phyloP scores from a whole-genome alignment of 2,797 vertebrate genomes.

The Leptodactylus fallax region DNA sequence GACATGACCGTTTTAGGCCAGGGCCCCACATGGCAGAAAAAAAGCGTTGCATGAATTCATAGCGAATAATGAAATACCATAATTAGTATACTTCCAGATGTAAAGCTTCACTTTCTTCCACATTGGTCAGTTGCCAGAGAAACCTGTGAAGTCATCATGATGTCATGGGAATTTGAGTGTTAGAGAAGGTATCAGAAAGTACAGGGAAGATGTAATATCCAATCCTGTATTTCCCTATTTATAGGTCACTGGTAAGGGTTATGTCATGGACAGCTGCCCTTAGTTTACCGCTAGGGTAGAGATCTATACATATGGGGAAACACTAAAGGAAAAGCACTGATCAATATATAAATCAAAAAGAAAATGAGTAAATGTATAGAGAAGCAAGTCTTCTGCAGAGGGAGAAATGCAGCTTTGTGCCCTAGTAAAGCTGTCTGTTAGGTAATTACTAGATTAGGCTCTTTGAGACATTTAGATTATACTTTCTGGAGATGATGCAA shows the following conservation, averaged over 20 bases:
- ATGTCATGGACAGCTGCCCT: conserved; percentile 18
- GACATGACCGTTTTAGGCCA: no score
- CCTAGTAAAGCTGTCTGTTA: conserved; percentile 1
- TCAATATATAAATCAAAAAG: background rate
- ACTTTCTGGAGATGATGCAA: conserved; percentile 28
- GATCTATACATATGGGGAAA: background rate
- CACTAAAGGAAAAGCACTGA: background rate
- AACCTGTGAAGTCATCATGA: background rate
- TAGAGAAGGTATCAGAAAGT: background rate
- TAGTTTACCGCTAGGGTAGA: background rate
- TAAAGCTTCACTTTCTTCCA: no score
- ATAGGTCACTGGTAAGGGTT: background rate
- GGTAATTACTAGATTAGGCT: conserved; percentile 47
- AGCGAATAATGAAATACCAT: background rate
- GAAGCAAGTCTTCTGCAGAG: background rate
- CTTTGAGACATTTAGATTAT: conserved; percentile 46
- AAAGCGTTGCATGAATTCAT: no score
- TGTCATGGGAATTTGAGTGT: background rate
- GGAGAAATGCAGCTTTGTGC: background rate
- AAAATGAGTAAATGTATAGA: background rate
- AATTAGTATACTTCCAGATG: background rate
- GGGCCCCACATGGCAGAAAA: no score
- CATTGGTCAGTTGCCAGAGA: background rate
- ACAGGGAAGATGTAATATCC: background rate
- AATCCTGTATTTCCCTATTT: background rate